phyloP scores from a whole-genome alignment of 1,140 invertebrate genomes.

The Andrena cerasifolii region DNA sequence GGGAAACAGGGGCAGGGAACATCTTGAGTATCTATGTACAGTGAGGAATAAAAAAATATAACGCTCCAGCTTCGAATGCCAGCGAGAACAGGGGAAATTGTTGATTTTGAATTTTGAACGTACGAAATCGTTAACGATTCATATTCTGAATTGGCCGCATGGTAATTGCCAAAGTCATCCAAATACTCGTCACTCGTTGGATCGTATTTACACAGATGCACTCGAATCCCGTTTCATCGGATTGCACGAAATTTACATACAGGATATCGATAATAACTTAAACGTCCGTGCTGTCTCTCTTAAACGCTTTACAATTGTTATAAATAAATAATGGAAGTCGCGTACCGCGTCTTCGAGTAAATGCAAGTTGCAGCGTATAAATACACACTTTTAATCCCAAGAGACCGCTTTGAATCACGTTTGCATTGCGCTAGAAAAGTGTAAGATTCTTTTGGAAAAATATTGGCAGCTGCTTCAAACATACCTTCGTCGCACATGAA shows the following conservation, averaged over 20 bases:
- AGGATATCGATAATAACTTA: slow-evolving; percentile 56
- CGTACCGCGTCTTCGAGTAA: slow-evolving; percentile 8
- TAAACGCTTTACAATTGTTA: slow-evolving; percentile 52
- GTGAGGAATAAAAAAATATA: slow-evolving; percentile 2
- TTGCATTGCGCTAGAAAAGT: background rate
- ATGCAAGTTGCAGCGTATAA: slow-evolving; percentile 27
- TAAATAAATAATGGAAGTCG: slow-evolving; percentile 65
- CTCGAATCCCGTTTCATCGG: slow-evolving; percentile 7
- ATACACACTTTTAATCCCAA: slow-evolving; percentile 17
- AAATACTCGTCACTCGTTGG: slow-evolving; percentile 12
- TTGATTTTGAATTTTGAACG: background rate
- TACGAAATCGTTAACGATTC: slow-evolving; percentile 27
- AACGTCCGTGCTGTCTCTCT: slow-evolving; percentile 35
- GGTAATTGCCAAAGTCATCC: slow-evolving; percentile 22
- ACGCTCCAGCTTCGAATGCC: background rate
- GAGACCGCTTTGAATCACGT: slow-evolving; percentile 1
- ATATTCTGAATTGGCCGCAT: background rate
- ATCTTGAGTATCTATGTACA: slow-evolving; percentile 27
- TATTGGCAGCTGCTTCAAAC: background rate
- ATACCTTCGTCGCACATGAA: background rate
- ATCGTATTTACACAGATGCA: slow-evolving; percentile 48
- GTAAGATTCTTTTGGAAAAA: background rate
- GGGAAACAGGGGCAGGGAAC: background rate
- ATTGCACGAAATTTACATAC: slow-evolving; percentile 51
- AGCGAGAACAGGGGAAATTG: background rate